These are phyloP conservation scores for Prochilodus magdalenae DNA, from an alignment of 2,113 vertebrate species.

Conservation along the genomic window DNA sequence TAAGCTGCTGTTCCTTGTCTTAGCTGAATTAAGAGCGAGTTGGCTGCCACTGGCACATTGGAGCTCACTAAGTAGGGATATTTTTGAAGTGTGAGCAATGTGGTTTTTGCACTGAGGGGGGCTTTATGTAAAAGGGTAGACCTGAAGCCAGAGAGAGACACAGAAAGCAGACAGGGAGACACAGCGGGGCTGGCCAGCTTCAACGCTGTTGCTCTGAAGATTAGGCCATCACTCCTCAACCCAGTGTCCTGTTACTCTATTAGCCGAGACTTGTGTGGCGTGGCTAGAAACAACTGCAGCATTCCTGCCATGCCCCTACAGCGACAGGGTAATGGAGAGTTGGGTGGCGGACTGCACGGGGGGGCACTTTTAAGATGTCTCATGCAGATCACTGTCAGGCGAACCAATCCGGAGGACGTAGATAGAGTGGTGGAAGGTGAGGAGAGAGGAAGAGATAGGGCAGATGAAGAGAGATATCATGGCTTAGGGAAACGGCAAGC, in stretches of 20 bases:
- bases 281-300: conserved; percentile 54
- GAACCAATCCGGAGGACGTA: conserved; percentile 12
- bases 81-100: conserved; percentile 42
- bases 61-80: background rate
- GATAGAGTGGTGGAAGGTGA: conserved; percentile 50
- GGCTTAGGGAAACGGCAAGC: conserved; percentile 28
- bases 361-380: conserved; percentile 38
- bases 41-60: background rate
- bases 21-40: background rate
- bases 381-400: conserved; percentile 25
- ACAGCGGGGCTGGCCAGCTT: conserved; percentile 34
- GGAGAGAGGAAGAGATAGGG: conserved; percentile 28
- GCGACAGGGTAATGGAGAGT: conserved; percentile 44
- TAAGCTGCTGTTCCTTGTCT: background rate
- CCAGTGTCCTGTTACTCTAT: conserved; percentile 65
- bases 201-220: conserved; percentile 73
- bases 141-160: background rate
- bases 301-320: conserved; percentile 47
- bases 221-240: conserved; percentile 87
- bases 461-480: conserved; percentile 46
- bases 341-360: conserved; percentile 35
- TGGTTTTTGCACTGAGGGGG: background rate
- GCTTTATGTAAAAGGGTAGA: background rate
- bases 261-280: conserved; percentile 44
- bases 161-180: conserved; percentile 24